A percentile compares a stretch with the other conserved stretches of the same genome.
phyloP scores from a whole-genome alignment of 1,140 invertebrate genomes.

The Saxidomus purpurata region DNA sequence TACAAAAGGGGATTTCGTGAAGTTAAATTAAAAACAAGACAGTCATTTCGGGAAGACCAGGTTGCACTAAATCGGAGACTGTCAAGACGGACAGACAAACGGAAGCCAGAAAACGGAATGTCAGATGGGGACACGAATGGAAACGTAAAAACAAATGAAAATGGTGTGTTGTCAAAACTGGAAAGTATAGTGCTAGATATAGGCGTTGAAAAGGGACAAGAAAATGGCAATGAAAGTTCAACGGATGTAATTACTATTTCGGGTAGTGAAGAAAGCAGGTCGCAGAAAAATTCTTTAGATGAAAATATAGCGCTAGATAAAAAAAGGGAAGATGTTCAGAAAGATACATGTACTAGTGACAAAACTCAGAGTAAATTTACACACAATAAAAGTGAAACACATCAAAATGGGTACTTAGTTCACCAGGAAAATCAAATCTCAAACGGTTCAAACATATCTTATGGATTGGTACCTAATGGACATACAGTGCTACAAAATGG shows the following conservation, averaged over 20 bases:
- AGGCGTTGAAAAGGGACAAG: constrained; percentile 15
- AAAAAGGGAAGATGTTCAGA: background rate
- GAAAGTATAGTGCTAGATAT: constrained; percentile 59
- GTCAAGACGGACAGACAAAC: constrained; percentile 24
- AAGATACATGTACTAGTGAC: background rate
- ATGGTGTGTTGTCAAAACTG: constrained; percentile 33
- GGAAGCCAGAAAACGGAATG: background rate
- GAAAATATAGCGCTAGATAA: background rate
- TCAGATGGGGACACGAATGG: constrained; percentile 3
- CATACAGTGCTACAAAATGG: background rate
- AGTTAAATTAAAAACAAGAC: constrained; percentile 60
- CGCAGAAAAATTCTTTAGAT: constrained; percentile 1
- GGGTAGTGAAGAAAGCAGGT: background rate
- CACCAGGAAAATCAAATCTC: background rate
- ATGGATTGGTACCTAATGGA: constrained; percentile 20
- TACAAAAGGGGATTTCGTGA: constrained; percentile 48
- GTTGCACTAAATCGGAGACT: constrained; percentile 33
- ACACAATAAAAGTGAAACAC: background rate
- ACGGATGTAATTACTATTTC: background rate
- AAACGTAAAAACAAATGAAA: background rate
- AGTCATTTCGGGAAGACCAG: constrained; percentile 62
- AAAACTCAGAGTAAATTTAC: background rate
- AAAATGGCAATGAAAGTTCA: background rate
- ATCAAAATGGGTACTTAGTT: background rate
- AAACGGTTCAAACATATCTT: background rate